Base-by-base conservation (phyloP, 1,140 invertebrate species). In the Bemisia tabaci region DNA sequence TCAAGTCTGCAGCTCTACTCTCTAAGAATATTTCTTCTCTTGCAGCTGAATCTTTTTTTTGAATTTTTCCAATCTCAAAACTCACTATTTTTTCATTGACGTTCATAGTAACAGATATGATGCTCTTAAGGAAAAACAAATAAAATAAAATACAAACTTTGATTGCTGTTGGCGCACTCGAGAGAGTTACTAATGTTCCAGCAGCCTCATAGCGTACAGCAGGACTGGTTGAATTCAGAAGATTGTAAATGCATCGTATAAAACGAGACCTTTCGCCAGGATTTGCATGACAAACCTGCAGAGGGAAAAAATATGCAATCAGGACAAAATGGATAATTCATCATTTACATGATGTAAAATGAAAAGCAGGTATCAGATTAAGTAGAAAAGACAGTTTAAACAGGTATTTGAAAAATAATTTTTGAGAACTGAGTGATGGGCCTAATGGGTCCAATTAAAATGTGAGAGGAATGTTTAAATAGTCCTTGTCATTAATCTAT, bases 191-290 rank as follows among this genome's bases (percentile, higher is more conserved):
- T n/a, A 99, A 82, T n/a, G 97, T 99, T 27, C 96, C 96, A 65
- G 97, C 97, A 24, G 97, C 94, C 84, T 99, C 97, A 75, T 99
- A 99, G 27, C 96, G 84, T 26, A 99, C 97, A 33, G 97, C 95
- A 62, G 95, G 90, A 75, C 94, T 97, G 58, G 86, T 89, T 0
- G 96, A 97, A 79, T 98, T 98, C 22, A 99, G 81, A 62, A 99
- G 82, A 78, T 95, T 97, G 76, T 99, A 99, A 74, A 99, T 97
- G 75, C 95, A 99, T 71, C 94, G 87, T 69, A 99, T 99, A 77
- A 99, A 99, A 59, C 94, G 85, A 0, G 94, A 92, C 22, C 96
- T 82, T 79, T 99, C 97, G 12, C 87, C 85, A n/a, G 96, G 96
- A 84, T 98, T 98, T 17, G 91, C 88, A 77, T 97, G 91, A 74